phyloP scores from a whole-genome alignment of 2,888 invertebrate genomes.

The Antheraea yamamai region DNA sequence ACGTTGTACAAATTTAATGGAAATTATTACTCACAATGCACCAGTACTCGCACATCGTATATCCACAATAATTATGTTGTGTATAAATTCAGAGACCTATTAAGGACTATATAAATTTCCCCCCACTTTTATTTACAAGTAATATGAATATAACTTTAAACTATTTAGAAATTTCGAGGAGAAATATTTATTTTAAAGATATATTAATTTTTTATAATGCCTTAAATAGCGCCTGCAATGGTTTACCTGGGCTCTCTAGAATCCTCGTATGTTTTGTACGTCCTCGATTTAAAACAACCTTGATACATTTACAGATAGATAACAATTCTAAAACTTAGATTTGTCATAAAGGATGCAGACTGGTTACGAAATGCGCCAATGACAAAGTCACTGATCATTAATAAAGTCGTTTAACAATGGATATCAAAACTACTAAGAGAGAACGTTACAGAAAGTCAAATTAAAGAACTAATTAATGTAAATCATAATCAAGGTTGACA shows the following conservation, averaged over 20 bases:
- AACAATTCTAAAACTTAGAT: background rate
- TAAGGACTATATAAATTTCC: no score
- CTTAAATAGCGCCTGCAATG: background rate
- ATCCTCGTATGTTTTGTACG: background rate
- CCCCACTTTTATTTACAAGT: no score
- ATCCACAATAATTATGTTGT: no score
- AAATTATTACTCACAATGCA: background rate
- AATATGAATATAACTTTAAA: no score
- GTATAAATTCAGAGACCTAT: no score
- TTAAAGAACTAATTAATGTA: background rate
- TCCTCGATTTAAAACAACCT: background rate
- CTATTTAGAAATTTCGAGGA: no score
- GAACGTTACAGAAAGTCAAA: background rate
- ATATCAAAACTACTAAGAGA: background rate
- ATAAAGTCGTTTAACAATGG: background rate
- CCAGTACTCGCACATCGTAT: no score
- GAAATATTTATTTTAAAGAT: no score
- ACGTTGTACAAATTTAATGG: background rate
- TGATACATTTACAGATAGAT: background rate
- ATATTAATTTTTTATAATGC: background rate
- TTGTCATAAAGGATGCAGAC: background rate
- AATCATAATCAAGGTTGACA: background rate
- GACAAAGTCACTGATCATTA: background rate
- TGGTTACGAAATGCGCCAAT: background rate
- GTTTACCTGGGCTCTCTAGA: background rate